Conservation (phyloP, 2,113 vertebrate genomes). For the Gopherus flavomarginatus region DNA sequence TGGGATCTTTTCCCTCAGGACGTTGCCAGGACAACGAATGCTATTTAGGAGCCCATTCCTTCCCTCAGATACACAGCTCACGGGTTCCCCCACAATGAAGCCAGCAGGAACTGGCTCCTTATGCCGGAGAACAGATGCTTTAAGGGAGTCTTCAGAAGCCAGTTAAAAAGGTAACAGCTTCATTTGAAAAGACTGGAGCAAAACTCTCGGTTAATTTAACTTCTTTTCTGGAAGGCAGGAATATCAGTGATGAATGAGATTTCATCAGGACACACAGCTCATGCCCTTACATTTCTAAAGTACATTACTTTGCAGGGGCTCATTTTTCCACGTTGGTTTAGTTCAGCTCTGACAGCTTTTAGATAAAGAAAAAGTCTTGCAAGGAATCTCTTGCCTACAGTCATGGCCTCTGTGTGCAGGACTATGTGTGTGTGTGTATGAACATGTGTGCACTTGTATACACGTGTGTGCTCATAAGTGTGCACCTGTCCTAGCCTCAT, state of each 20-base stretch:
- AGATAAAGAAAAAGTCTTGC: not conserved
- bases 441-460: not conserved
- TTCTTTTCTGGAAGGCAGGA: not conserved
- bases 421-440: not conserved
- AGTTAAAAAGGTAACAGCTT: not conserved
- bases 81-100: not conserved
- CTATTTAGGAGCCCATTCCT: not conserved
- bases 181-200: not conserved
- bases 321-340: not conserved
- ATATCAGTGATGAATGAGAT: not conserved
- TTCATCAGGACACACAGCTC: not conserved
- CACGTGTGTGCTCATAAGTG: not conserved
- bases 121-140: not conserved
- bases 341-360: not conserved
- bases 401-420: not conserved
- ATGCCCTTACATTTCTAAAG: not conserved
- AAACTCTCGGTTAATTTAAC: not conserved
- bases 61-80: not conserved
- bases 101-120: not conserved
- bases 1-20: not conserved
- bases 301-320: not conserved
- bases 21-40: not conserved
- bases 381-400: not conserved
- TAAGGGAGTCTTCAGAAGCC: not conserved
- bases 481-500: not conserved